phyloP scores from a whole-genome alignment of 2,888 invertebrate species.

The Scaptomyza flava region DNA sequence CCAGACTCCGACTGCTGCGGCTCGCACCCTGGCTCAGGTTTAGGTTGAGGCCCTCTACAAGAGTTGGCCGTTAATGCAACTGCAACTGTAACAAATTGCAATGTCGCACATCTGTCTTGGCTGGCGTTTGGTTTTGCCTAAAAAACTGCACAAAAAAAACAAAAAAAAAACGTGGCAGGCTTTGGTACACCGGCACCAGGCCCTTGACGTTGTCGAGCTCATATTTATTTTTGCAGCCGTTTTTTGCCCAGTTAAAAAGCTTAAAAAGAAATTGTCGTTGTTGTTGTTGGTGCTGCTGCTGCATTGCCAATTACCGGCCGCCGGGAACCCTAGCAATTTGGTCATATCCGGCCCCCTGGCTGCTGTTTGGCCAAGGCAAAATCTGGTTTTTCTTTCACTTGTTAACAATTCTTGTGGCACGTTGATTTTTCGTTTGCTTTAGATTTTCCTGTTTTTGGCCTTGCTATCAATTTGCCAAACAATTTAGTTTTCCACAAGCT shows the following conservation, averaged over 20 bases:
- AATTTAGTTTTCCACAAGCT: constrained; percentile 16
- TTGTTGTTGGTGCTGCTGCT: constrained; percentile 26
- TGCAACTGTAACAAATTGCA: constrained; percentile 79
- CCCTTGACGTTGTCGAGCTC: constrained; percentile 61
- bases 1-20: constrained; percentile 16
- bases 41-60: constrained; percentile 24
- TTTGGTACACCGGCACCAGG: constrained; percentile 31
- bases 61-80: constrained; percentile 71
- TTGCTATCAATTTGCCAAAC: constrained; percentile 54
- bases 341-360: constrained; percentile 83
- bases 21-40: constrained; percentile 40
- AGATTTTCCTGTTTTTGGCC: constrained; percentile 64
- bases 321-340: constrained; percentile 82
- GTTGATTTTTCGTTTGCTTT: constrained; percentile 67
- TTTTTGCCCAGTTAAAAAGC: constrained; percentile 58
- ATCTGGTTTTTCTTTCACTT: constrained; percentile 73
- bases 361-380: constrained; percentile 60
- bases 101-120: constrained; percentile 77
- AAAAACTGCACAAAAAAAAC: constrained; percentile 36
- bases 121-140: constrained; percentile 73
- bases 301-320: constrained; percentile 80
- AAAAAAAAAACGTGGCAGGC: constrained; percentile 11
- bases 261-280: constrained; percentile 49
- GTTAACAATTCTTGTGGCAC: constrained; percentile 56
- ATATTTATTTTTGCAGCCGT: constrained; percentile 68